Conservation (phyloP, 2,888 invertebrate species). For the Troides aeacus region DNA sequence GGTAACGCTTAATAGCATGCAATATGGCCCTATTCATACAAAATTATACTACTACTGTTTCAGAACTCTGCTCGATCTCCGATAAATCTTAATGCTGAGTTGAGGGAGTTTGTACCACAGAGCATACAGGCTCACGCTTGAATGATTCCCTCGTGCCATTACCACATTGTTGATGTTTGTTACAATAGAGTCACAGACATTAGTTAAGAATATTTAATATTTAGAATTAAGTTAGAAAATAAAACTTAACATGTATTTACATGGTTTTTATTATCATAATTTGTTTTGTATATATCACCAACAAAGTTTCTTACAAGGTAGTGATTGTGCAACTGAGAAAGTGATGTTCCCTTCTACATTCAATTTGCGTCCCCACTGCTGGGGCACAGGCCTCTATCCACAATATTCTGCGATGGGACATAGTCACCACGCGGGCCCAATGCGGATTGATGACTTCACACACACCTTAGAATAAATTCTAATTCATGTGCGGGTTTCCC, state of each 20-base stretch:
- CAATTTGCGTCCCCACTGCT: too few species aligned
- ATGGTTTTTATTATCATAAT: background rate
- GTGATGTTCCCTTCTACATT: too few species aligned
- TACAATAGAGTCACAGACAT: background rate
- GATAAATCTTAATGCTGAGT: constrained; percentile 57
- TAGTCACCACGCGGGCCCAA: too few species aligned
- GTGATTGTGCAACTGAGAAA: too few species aligned
- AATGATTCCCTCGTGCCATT: constrained; percentile 4
- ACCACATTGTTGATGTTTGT: background rate
- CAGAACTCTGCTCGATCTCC: constrained; percentile 84
- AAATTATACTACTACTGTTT: constrained; percentile 40
- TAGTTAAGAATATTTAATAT: background rate
- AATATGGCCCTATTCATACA: too few species aligned
- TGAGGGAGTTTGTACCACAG: constrained; percentile 31
- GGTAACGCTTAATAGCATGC: too few species aligned
- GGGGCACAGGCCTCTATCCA: too few species aligned
- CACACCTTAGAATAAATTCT: too few species aligned
- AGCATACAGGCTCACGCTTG: constrained; percentile 53
- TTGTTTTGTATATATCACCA: background rate
- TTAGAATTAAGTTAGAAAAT: constrained; percentile 12
- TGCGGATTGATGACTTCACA: too few species aligned
- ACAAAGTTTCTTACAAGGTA: too few species aligned
- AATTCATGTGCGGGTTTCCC: too few species aligned
- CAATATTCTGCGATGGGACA: too few species aligned
- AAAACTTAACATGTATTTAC: constrained; percentile 11